These are phyloP conservation scores for Serripes groenlandicus DNA, from an alignment of 2,888 invertebrate genomes.

Conservation along the genomic window DNA sequence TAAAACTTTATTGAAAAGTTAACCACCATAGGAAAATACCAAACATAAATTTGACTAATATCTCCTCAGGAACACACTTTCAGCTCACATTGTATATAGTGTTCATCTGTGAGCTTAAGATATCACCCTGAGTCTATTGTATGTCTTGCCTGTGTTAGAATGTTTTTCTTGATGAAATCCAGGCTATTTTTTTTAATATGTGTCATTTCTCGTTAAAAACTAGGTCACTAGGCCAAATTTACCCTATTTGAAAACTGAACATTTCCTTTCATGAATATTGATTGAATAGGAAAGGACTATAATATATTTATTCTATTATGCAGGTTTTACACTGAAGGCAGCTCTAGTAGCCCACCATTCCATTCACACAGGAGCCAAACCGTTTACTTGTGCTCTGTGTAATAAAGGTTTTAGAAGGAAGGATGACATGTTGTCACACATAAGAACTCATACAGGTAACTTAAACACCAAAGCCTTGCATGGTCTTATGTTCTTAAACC, in stretches of 20 bases:
- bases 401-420: constrained; percentile 70
- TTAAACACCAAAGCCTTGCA: no score
- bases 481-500: no score
- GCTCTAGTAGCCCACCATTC: constrained; percentile 68
- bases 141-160: neutral
- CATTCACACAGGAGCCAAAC: constrained; percentile 71
- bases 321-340: constrained; percentile 64
- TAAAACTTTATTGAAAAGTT: no score
- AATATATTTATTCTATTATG: constrained; percentile 1
- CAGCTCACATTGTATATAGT: no score
- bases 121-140: no score
- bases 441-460: constrained; percentile 61
- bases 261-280: neutral
- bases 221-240: neutral
- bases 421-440: constrained; percentile 69
- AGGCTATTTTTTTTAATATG: neutral
- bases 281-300: no score
- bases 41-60: no score
- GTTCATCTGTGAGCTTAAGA: no score
- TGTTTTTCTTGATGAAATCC: neutral
- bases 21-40: no score
- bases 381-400: constrained; percentile 66
- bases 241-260: neutral
- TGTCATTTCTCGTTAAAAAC: neutral
- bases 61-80: no score